These are phyloP conservation scores for Lota lota DNA, from an alignment of 2,113 vertebrate species.

Conservation along the genomic window DNA sequence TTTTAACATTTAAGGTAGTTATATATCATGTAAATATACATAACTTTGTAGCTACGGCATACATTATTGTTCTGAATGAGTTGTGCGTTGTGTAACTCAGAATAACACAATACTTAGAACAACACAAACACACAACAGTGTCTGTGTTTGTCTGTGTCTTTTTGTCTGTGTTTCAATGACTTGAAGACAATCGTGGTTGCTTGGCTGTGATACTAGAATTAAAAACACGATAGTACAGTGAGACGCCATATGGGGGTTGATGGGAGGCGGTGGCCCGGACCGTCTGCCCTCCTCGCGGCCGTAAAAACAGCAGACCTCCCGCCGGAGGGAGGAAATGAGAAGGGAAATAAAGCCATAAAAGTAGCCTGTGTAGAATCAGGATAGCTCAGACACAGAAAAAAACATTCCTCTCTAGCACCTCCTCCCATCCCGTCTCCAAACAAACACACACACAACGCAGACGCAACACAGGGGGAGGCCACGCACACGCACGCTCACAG, in stretches of 20 bases:
- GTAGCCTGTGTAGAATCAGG: slow-evolving; percentile 34
- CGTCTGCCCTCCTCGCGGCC: background rate
- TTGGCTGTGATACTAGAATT: background rate
- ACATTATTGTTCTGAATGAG: no score
- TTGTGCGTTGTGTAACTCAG: no score
- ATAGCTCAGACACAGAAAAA: slow-evolving; percentile 39
- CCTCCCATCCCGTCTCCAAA: slow-evolving; percentile 7
- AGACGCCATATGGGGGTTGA: background rate
- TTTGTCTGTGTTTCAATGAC: no score
- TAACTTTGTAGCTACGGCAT: no score
- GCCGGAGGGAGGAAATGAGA: slow-evolving; percentile 60
- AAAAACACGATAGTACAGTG: background rate
- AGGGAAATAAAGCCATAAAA: slow-evolving; percentile 63
- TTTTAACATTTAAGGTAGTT: no score
- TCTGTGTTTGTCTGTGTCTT: no score
- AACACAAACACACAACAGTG: no score
- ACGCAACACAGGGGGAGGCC: background rate
- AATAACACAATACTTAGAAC: no score
- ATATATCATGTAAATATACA: no score
- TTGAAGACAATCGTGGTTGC: no score
- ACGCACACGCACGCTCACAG: slow-evolving; percentile 9
- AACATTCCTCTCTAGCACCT: slow-evolving; percentile 40
- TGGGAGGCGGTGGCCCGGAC: slow-evolving; percentile 19
- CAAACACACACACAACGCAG: slow-evolving; percentile 1
- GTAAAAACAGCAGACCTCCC: slow-evolving; percentile 16